phyloP scores from a whole-genome alignment of 2,888 invertebrate genomes.

The Melanophora roralis region DNA sequence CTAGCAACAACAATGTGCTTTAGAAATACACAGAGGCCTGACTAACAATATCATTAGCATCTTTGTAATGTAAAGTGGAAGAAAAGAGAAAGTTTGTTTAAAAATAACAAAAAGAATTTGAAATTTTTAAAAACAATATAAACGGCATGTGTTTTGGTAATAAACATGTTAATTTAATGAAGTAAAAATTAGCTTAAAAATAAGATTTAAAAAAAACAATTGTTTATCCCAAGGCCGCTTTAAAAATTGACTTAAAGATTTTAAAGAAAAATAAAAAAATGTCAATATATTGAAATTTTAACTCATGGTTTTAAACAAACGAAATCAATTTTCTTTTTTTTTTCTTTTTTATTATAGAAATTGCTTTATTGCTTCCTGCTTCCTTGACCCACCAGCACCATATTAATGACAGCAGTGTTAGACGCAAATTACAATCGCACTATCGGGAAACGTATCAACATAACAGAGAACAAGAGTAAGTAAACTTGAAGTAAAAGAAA shows the following conservation, averaged over 20 bases:
- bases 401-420: constrained; percentile 88
- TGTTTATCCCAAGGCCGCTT: background rate
- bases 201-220: background rate
- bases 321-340: background rate
- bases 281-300: no score
- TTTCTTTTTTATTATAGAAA: constrained; percentile 80
- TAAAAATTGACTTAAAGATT: no score
- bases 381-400: constrained; percentile 85
- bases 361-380: constrained; percentile 89
- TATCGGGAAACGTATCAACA: constrained; percentile 77
- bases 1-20: background rate
- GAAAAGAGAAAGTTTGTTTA: background rate
- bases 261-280: no score
- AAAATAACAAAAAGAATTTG: background rate
- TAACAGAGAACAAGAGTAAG: constrained; percentile 77
- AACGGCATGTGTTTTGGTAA: background rate
- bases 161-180: constrained; percentile 48
- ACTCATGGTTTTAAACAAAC: no score
- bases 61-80: no score
- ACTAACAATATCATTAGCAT: no score
- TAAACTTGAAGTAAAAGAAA: constrained; percentile 53
- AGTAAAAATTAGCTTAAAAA: constrained; percentile 47
- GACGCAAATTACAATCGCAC: constrained; percentile 70
- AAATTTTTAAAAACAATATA: background rate
- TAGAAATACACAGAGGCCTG: no score